These are phyloP conservation scores for Mythimna lalbum DNA, from an alignment of 2,888 invertebrate species.

Conservation along the genomic window DNA sequence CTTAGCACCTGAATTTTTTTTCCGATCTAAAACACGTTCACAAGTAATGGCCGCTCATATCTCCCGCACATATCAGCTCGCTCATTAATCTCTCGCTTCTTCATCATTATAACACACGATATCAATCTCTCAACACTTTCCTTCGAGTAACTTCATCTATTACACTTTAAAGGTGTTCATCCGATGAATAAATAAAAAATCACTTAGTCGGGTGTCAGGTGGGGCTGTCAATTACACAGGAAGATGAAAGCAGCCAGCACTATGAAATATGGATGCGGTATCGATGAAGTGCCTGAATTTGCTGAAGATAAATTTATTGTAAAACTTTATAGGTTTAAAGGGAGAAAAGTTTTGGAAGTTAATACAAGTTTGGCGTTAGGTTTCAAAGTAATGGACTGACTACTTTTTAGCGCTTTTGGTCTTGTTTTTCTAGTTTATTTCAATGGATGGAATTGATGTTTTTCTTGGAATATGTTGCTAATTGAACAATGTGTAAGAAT, in stretches of 20 bases:
- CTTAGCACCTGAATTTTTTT: slow-evolving; percentile 37
- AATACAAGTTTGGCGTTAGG: slow-evolving; percentile 9
- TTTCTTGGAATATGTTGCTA: background rate
- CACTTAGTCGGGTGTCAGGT: slow-evolving; percentile 68
- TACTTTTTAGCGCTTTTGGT: slow-evolving; percentile 28
- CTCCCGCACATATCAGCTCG: slow-evolving; percentile 37
- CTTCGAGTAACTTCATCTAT: slow-evolving; percentile 51
- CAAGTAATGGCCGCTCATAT: slow-evolving; percentile 30
- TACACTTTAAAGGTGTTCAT: slow-evolving; percentile 48
- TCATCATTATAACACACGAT: slow-evolving; percentile 56
- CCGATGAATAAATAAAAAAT: slow-evolving; percentile 67
- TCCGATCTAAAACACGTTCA: slow-evolving; percentile 15
- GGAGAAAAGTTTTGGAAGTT: slow-evolving; percentile 37
- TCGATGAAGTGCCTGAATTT: slow-evolving; percentile 40
- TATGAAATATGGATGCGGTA: slow-evolving; percentile 63
- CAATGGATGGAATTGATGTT: background rate
- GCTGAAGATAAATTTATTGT: slow-evolving; percentile 53
- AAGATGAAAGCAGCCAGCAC: slow-evolving; percentile 41
- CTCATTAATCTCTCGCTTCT: slow-evolving; percentile 57
- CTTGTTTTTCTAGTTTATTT: background rate
- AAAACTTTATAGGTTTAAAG: slow-evolving; percentile 49
- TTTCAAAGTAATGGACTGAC: slow-evolving; percentile 26
- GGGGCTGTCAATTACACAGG: slow-evolving; percentile 64
- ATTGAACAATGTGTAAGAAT: too few species aligned
- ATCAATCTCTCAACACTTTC: slow-evolving; percentile 60